Evolutionary conservation across 2,797 vertebrate species (phyloP).

Genomic region (Denticeps clupeoides): DNA sequence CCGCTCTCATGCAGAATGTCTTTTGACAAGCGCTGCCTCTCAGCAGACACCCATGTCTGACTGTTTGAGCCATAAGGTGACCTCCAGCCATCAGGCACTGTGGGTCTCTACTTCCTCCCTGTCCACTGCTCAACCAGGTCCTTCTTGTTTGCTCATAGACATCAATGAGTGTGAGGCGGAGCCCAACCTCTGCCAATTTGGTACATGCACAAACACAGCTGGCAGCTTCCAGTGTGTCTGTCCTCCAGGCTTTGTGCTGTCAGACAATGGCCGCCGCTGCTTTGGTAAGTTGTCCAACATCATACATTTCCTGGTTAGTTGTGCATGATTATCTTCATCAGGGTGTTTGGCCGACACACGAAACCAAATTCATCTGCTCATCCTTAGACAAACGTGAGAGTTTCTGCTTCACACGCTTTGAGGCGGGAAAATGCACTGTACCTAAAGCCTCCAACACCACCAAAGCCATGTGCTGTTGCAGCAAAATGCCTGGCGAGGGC

Average conservation of each 20-base stretch:
- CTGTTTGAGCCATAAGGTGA: neutral
- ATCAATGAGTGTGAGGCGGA: constrained; percentile 83
- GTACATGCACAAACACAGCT: constrained; percentile 78
- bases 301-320: too few relatives aligned
- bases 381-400: constrained; percentile 76
- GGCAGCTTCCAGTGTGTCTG: constrained; percentile 89
- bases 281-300: constrained; percentile 76
- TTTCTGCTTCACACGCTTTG: constrained; percentile 90
- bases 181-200: constrained; percentile 79
- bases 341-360: too few relatives aligned
- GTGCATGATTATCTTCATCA: neutral
- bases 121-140: neutral
- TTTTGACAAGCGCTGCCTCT: neutral
- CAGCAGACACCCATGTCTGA: neutral
- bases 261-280: constrained; percentile 77
- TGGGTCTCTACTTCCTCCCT: neutral
- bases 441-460: constrained; percentile 87
- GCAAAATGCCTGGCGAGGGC: constrained; percentile 82
- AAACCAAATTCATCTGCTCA: too few relatives aligned
- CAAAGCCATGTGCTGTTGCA: constrained; percentile 88
- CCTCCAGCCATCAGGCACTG: neutral
- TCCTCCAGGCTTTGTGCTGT: constrained; percentile 75
- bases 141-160: constrained; percentile 62
- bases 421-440: constrained; percentile 75
- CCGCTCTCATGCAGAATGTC: neutral